Conservation (phyloP, 2,113 vertebrate genomes). For the Herpailurus yagouaroundi region DNA sequence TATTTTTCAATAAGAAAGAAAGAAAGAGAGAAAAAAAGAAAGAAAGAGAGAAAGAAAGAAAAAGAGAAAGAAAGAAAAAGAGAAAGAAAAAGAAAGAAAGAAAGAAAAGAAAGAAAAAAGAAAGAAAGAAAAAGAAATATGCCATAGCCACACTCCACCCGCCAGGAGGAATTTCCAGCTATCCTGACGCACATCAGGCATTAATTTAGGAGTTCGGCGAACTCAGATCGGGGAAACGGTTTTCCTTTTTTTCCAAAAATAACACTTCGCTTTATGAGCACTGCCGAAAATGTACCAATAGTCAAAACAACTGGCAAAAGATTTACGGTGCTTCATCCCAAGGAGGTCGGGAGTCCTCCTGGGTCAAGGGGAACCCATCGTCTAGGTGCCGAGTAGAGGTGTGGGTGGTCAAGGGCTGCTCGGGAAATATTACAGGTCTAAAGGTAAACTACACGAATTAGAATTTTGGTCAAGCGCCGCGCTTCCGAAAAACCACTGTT, state of each 20-base stretch:
- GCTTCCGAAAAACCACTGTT: neutral
- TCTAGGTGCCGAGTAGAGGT: neutral
- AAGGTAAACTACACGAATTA: neutral
- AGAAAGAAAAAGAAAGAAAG: too few species aligned
- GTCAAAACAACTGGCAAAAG: neutral
- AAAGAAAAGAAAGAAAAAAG: too few species aligned
- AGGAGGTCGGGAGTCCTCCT: neutral
- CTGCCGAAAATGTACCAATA: neutral
- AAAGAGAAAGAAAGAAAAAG: neutral
- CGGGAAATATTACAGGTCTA: fast-evolving
- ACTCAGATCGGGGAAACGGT: neutral
- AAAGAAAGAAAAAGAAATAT: neutral
- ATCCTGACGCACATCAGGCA: neutral
- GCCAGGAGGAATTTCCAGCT: neutral
- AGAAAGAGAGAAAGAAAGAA: too few species aligned
- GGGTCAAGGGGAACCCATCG: neutral
- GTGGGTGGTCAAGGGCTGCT: neutral
- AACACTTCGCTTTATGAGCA: neutral
- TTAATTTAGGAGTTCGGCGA: conserved; percentile 23
- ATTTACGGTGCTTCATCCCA: neutral
- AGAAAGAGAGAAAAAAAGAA: neutral
- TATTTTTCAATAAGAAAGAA: conserved; percentile 12
- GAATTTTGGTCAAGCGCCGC: neutral
- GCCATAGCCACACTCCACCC: neutral
- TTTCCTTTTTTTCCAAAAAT: neutral